These are phyloP conservation scores for Platyscapa corneri DNA, from an alignment of 1,140 invertebrate species.

Conservation along the genomic window DNA sequence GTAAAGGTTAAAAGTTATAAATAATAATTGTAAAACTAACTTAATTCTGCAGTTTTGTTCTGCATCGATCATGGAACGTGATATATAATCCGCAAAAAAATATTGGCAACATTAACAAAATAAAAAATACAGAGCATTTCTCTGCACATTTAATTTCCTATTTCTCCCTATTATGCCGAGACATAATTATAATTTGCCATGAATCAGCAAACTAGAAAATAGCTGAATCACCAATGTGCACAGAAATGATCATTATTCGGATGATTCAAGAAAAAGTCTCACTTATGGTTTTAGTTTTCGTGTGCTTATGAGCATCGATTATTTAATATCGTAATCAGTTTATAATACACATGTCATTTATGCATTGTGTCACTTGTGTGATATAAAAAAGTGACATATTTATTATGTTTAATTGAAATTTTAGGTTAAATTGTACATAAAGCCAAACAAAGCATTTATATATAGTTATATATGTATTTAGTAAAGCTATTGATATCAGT, in stretches of 20 bases:
- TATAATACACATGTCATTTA: constrained; percentile 26
- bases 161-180: not conserved
- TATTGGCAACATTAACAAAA: too few species aligned
- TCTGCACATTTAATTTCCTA: not conserved
- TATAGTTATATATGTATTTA: not conserved
- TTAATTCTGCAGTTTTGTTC: too few species aligned
- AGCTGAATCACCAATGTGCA: not conserved
- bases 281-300: not conserved
- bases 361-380: not conserved
- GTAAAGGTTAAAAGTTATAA: too few species aligned
- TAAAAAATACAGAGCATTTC: not conserved
- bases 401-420: constrained; percentile 4
- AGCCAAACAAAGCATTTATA: not conserved
- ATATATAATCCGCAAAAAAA: too few species aligned
- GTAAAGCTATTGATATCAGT: not conserved
- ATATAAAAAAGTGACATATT: not conserved
- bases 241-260: not conserved
- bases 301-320: constrained; percentile 2
- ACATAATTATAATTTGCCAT: constrained; percentile 17
- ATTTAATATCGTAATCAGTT: constrained; percentile 34
- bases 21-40: too few species aligned
- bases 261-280: constrained; percentile 17
- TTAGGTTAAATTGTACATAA: not conserved
- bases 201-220: constrained; percentile 24
- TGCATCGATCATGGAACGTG: too few species aligned